Evolutionary conservation across 2,797 vertebrate genomes (phyloP).

Genomic region (Schizothorax lantsangensis): DNA sequence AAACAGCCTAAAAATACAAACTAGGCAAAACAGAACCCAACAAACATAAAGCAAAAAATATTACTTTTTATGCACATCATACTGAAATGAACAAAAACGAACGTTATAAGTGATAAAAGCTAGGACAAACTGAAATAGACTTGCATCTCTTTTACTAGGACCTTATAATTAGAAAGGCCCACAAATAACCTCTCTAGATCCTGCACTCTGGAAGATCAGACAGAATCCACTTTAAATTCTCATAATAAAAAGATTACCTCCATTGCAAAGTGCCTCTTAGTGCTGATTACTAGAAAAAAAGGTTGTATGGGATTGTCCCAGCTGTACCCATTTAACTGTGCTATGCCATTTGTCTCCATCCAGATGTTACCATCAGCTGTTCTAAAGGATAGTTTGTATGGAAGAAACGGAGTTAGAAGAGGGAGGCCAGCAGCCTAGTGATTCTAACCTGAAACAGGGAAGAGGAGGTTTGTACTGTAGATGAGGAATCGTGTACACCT

Average conservation of each 20-base stretch:
- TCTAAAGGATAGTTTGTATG: conserved; percentile 55
- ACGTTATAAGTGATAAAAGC: conserved; percentile 58
- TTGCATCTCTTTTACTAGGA: conserved; percentile 60
- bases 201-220: conserved; percentile 57
- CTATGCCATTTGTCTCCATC: conserved; percentile 57
- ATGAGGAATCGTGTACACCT: conserved; percentile 31
- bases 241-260: conserved; percentile 61
- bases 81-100: not conserved
- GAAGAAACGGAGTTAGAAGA: conserved; percentile 26
- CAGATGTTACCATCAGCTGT: conserved; percentile 66
- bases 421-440: conserved; percentile 15
- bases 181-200: conserved; percentile 60
- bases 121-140: conserved; percentile 71
- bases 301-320: conserved; percentile 60
- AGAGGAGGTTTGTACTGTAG: conserved; percentile 31
- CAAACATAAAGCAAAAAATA: not conserved
- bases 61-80: not conserved
- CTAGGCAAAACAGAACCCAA: not conserved
- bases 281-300: conserved; percentile 73
- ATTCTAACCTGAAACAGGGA: conserved; percentile 23
- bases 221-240: conserved; percentile 58
- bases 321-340: conserved; percentile 64
- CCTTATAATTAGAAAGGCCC: conserved; percentile 62
- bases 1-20: conserved; percentile 41
- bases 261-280: conserved; percentile 80